Conservation (phyloP, 2,113 vertebrate genomes). For the Archocentrus centrarchus region DNA sequence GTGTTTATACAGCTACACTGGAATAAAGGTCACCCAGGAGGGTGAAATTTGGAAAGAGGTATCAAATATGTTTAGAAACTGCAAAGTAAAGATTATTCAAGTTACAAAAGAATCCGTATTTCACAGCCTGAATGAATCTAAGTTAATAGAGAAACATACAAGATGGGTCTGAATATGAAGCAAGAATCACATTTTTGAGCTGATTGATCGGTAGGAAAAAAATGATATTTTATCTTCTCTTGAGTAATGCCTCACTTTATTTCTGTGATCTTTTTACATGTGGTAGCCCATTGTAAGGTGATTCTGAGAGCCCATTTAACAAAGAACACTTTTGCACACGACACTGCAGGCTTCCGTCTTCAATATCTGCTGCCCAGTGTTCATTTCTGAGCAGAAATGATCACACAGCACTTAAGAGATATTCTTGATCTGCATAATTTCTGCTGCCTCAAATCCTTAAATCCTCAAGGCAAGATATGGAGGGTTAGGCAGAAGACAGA, state of each 20-base stretch:
- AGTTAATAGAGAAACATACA: background rate
- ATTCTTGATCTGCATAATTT: constrained; percentile 37
- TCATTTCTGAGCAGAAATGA: constrained; percentile 6
- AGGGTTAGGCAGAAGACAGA: constrained; percentile 4
- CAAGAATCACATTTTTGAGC: background rate
- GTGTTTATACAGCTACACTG: background rate
- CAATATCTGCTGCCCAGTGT: constrained; percentile 20
- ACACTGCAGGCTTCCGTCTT: constrained; percentile 25
- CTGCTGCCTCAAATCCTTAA: constrained; percentile 15
- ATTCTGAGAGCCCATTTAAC: background rate
- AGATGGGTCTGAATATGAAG: background rate
- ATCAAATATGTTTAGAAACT: background rate
- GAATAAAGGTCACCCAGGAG: background rate
- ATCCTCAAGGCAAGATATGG: constrained; percentile 8
- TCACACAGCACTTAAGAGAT: constrained; percentile 11
- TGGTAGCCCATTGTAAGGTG: background rate
- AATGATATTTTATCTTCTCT: background rate
- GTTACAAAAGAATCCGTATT: background rate
- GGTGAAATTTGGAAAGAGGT: background rate
- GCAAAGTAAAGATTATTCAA: background rate
- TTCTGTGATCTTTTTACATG: constrained; percentile 10
- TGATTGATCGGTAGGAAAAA: background rate
- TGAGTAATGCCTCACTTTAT: constrained; percentile 15
- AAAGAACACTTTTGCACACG: background rate
- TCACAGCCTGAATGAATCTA: background rate